These are phyloP conservation scores for Bombyx mandarina DNA, from an alignment of 1,140 invertebrate species.

Conservation along the genomic window DNA sequence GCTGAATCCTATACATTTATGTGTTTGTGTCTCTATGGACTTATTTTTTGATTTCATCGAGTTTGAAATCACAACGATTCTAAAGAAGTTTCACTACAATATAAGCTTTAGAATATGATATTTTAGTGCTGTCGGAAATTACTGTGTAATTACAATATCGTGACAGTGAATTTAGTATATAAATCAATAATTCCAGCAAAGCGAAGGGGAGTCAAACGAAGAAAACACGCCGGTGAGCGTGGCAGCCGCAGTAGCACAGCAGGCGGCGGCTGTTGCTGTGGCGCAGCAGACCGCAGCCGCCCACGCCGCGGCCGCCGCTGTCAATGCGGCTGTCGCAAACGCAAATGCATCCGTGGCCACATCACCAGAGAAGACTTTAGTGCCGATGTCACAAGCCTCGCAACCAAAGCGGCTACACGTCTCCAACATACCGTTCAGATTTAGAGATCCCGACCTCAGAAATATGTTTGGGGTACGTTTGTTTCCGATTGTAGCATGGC, in stretches of 20 bases:
- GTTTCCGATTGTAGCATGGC: conserved; percentile 26
- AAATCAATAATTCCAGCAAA: conserved; percentile 47
- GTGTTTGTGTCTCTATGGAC: no score
- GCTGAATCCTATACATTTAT: no score
- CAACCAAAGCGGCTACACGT: conserved; percentile 93
- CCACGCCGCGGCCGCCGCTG: conserved; percentile 76
- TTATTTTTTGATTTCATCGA: no score
- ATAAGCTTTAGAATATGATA: no score
- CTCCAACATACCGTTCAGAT: conserved; percentile 99
- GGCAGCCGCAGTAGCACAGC: conserved; percentile 40
- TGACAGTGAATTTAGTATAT: neutral
- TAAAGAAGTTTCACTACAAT: no score
- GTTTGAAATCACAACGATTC: no score
- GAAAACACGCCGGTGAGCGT: conserved; percentile 50
- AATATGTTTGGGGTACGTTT: conserved; percentile 97
- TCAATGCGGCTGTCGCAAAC: conserved; percentile 73
- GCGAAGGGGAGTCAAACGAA: conserved; percentile 49
- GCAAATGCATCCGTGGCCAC: conserved; percentile 70
- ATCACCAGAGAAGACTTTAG: conserved; percentile 46
- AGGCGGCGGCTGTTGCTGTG: conserved; percentile 69
- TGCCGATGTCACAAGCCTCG: conserved; percentile 59
- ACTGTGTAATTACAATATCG: no score
- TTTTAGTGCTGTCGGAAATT: no score
- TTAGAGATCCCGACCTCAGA: conserved; percentile 96
- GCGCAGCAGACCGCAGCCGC: conserved; percentile 78